Evolutionary conservation across 1,140 invertebrate species (phyloP).

Genomic region (Bursaphelenchus mucronatus): DNA sequence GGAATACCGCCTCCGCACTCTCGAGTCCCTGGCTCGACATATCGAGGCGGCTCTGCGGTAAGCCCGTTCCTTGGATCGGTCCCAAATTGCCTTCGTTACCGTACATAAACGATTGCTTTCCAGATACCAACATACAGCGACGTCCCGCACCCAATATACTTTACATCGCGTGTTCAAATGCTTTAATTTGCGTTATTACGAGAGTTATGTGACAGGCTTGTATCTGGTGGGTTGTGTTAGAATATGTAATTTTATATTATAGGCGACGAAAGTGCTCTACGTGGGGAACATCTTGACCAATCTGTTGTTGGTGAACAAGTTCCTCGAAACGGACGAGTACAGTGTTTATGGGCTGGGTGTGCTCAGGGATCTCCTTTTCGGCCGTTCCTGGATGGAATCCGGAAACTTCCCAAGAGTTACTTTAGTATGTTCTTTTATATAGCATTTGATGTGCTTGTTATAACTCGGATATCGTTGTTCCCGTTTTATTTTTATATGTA

Average conservation of each 20-base stretch:
- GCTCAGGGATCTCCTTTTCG: conserved; percentile 52
- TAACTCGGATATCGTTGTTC: no score
- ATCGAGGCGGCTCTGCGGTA: conserved; percentile 57
- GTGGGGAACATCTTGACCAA: conserved; percentile 63
- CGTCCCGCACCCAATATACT: conserved; percentile 60
- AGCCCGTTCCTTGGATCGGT: not conserved
- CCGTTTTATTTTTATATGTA: no score
- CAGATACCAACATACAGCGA: conserved; percentile 60
- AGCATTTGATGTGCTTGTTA: no score
- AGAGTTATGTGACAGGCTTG: conserved; percentile 59
- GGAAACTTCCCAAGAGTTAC: conserved; percentile 61
- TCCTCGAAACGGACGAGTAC: conserved; percentile 64
- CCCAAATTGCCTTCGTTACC: not conserved
- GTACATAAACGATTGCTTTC: conserved; percentile 10
- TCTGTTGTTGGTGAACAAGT: conserved; percentile 65
- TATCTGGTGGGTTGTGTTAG: conserved; percentile 48
- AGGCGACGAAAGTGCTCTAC: conserved; percentile 65
- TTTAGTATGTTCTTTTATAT: conserved; percentile 14
- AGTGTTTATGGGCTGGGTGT: conserved; percentile 60
- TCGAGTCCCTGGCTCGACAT: conserved; percentile 57
- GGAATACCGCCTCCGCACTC: conserved; percentile 58
- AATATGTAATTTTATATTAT: conserved; percentile 22
- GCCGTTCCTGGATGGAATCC: conserved; percentile 49
- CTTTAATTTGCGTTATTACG: conserved; percentile 59
- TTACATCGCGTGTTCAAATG: conserved; percentile 60